Evolutionary conservation across 2,797 vertebrate genomes (phyloP).

Genomic region (Bufotes viridis): DNA sequence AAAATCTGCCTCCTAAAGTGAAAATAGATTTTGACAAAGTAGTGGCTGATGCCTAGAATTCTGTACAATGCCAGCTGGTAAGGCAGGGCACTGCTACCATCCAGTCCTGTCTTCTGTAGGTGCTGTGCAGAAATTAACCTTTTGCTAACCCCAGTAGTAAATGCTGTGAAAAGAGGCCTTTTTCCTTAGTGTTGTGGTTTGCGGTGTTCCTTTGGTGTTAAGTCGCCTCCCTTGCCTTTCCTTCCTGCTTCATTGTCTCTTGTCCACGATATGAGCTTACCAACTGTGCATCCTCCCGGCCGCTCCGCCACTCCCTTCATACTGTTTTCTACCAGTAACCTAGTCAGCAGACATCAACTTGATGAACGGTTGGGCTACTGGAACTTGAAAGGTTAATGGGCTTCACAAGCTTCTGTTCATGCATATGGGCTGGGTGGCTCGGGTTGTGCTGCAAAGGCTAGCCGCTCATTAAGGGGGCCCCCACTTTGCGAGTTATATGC

Average conservation of each 20-base stretch:
- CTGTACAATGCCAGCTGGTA: not conserved
- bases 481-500: no score
- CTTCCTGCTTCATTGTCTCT: conserved; percentile 55
- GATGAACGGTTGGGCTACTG: not conserved
- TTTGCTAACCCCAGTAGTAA: not conserved
- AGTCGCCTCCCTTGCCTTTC: conserved; percentile 45
- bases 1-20: no score
- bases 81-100: no score
- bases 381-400: not conserved
- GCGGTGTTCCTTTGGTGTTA: conserved; percentile 37
- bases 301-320: conserved; percentile 2
- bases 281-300: conserved; percentile 59
- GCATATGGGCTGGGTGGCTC: no score
- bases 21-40: no score
- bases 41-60: not conserved
- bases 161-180: not conserved
- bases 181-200: conserved; percentile 8
- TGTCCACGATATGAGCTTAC: conserved; percentile 44
- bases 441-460: no score
- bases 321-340: not conserved
- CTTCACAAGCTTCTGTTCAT: no score
- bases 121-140: not conserved
- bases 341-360: not conserved
- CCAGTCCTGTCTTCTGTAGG: not conserved
- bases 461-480: no score